Percentiles rank a stretch among this genome's conserved stretches.
phyloP scores from a whole-genome alignment of 2,888 invertebrate species.

The Allophyes oxyacanthae region DNA sequence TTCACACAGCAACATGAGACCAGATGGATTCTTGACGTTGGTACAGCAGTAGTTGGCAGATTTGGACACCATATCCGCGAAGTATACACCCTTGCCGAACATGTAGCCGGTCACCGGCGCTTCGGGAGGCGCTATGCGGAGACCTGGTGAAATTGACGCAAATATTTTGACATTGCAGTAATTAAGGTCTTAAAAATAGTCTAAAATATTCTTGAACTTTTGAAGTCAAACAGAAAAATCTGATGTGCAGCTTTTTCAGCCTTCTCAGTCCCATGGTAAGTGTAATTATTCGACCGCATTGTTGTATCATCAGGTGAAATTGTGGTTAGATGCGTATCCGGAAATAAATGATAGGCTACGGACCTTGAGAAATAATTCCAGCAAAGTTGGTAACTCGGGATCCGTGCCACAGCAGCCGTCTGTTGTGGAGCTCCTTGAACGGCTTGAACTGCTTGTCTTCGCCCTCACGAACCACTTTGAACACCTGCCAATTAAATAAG shows the following conservation, averaged over 20 bases:
- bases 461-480: constrained; percentile 93
- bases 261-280: too few relatives aligned
- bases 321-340: too few relatives aligned
- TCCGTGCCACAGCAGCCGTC: constrained; percentile 98
- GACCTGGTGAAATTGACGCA: constrained; percentile 82
- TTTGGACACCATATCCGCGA: constrained; percentile 99
- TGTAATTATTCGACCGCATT: too few relatives aligned
- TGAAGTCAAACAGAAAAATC: too few relatives aligned
- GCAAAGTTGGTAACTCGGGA: constrained; percentile 98
- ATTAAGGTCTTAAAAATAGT: too few relatives aligned
- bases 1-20: constrained; percentile 97
- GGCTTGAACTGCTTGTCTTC: constrained; percentile 95
- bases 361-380: constrained; percentile 97
- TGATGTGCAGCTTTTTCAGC: too few relatives aligned
- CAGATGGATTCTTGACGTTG: constrained; percentile 91
- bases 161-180: background rate
- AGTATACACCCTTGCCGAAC: constrained; percentile 99
- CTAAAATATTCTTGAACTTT: too few relatives aligned
- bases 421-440: constrained; percentile 95
- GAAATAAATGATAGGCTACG: background rate
- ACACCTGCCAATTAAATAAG: constrained; percentile 89
- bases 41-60: constrained; percentile 99
- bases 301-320: too few relatives aligned
- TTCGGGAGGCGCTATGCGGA: constrained; percentile 99
- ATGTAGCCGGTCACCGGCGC: constrained; percentile 98